These are phyloP conservation scores for Clepsis dumicolana DNA, from an alignment of 2,888 invertebrate genomes.

Conservation along the genomic window DNA sequence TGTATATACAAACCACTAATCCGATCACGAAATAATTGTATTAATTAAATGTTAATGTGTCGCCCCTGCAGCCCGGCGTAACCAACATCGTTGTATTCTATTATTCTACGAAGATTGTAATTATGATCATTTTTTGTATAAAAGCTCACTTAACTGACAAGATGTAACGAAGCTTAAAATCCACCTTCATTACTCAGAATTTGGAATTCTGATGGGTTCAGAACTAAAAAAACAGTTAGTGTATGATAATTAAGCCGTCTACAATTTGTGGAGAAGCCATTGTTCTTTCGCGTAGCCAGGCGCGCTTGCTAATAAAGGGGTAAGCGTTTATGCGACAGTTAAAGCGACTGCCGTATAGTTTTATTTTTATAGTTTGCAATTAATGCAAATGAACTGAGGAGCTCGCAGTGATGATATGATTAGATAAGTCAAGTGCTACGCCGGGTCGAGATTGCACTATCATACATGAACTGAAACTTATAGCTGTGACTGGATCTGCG, in stretches of 20 bases:
- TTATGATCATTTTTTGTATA: conserved; percentile 59
- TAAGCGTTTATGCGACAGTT: conserved; percentile 29
- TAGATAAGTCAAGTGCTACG: conserved; percentile 2
- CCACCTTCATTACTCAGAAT: conserved; percentile 79
- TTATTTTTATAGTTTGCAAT: conserved; percentile 17
- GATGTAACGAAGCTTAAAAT: conserved; percentile 79
- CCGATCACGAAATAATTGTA: conserved; percentile 53
- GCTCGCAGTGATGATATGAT: background rate
- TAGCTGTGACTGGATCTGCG: background rate
- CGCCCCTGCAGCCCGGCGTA: conserved; percentile 28
- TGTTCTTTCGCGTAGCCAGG: conserved; percentile 55
- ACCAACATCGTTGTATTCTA: conserved; percentile 54
- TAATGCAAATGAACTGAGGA: background rate
- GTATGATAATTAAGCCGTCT: conserved; percentile 72
- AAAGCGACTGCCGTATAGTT: background rate
- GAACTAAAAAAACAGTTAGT: conserved; percentile 68
- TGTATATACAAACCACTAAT: conserved; percentile 46
- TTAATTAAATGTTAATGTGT: conserved; percentile 54
- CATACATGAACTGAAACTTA: background rate
- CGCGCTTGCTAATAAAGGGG: conserved; percentile 34
- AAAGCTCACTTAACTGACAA: conserved; percentile 67
- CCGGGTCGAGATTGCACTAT: background rate
- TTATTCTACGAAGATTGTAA: conserved; percentile 58
- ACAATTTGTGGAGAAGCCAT: conserved; percentile 64
- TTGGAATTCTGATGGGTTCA: conserved; percentile 70